Evolutionary conservation across 2,797 vertebrate genomes (phyloP).

Genomic region (Eidolon dupreanum): DNA sequence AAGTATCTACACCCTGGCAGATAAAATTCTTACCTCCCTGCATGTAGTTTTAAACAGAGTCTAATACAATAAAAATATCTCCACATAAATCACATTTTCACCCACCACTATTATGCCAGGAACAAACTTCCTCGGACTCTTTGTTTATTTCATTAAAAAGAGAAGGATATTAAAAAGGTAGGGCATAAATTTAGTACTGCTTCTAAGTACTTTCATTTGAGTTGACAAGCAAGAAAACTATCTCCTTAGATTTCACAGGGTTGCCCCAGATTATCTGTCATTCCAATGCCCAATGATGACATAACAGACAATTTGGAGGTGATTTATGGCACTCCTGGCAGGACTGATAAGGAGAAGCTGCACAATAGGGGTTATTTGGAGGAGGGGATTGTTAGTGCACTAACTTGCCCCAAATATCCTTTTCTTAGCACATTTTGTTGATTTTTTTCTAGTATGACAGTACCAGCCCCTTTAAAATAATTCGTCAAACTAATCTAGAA

Average conservation of each 20-base stretch:
- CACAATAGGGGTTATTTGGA: slow-evolving; percentile 69
- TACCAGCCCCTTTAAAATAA: slow-evolving; percentile 53
- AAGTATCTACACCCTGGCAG: neutral
- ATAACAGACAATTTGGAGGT: slow-evolving; percentile 82
- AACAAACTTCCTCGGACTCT: neutral
- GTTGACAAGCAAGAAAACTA: slow-evolving; percentile 68
- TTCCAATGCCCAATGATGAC: slow-evolving; percentile 67
- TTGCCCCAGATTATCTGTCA: slow-evolving; percentile 78
- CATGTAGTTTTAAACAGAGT: neutral
- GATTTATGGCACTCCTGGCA: slow-evolving; percentile 81
- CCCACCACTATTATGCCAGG: neutral
- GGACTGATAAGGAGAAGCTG: slow-evolving; percentile 59
- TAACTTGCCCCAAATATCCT: slow-evolving; percentile 58
- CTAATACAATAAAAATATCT: neutral
- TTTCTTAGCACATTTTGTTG: slow-evolving; percentile 23
- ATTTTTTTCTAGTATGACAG: slow-evolving; percentile 42
- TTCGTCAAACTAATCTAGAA: slow-evolving; percentile 50
- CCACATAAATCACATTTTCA: neutral
- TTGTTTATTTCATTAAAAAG: neutral
- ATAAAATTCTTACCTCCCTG: neutral
- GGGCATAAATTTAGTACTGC: neutral
- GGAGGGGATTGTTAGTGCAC: slow-evolving; percentile 2
- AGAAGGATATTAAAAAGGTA: neutral
- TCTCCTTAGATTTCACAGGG: slow-evolving; percentile 75
- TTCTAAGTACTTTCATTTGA: slow-evolving; percentile 69